These are phyloP conservation scores for Nomada ferruginata DNA, from an alignment of 2,888 invertebrate genomes.

Conservation along the genomic window DNA sequence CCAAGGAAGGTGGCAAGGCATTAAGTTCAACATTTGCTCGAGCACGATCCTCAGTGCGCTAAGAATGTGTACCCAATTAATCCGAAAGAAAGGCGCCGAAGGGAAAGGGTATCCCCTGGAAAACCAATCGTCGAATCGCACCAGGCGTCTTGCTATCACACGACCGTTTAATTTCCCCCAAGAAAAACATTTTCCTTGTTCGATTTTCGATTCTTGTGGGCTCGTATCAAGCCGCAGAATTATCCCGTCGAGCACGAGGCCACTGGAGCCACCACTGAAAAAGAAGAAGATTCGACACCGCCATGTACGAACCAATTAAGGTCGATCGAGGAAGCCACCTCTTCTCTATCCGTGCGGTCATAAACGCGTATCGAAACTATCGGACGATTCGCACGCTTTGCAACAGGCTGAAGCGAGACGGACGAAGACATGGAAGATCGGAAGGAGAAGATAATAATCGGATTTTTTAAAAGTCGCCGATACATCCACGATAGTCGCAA, in stretches of 20 bases:
- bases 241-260: conserved; percentile 58
- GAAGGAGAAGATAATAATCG: conserved; percentile 67
- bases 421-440: conserved; percentile 6
- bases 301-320: conserved; percentile 74
- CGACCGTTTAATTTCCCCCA: neutral
- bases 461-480: conserved; percentile 78
- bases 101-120: neutral
- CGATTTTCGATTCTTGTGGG: conserved; percentile 24
- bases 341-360: conserved; percentile 38
- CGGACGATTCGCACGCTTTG: conserved; percentile 24
- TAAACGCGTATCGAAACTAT: conserved; percentile 25
- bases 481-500: conserved; percentile 5
- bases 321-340: conserved; percentile 68
- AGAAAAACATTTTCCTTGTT: conserved; percentile 37
- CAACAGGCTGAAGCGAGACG: conserved; percentile 33
- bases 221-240: conserved; percentile 45
- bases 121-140: conserved; percentile 12
- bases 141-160: conserved; percentile 7
- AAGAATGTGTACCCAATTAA: conserved; percentile 25
- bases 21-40: conserved; percentile 14
- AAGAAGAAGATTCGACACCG: conserved; percentile 51
- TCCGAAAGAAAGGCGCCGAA: neutral
- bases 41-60: neutral
- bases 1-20: neutral
- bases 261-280: conserved; percentile 48